phyloP scores from a whole-genome alignment of 2,113 vertebrate species.

The Corythaeola cristata region DNA sequence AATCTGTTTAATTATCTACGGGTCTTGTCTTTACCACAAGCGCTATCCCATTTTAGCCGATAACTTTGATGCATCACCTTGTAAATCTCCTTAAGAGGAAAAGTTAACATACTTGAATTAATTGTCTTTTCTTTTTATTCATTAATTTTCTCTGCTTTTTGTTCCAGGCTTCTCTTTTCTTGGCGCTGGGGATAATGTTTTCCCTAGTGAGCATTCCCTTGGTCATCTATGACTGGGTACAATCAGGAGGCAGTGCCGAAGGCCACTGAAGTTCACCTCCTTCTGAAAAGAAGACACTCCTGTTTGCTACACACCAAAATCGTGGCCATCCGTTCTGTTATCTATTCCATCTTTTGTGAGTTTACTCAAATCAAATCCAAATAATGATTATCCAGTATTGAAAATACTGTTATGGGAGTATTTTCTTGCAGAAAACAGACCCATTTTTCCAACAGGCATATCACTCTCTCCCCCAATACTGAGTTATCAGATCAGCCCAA shows the following conservation, averaged over 20 bases:
- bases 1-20: conserved; percentile 30
- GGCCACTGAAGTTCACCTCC: conserved; percentile 49
- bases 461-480: not conserved
- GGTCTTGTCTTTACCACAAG: not conserved
- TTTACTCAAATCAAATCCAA: conserved; percentile 67
- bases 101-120: conserved; percentile 12
- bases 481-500: conserved; percentile 33
- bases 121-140: not conserved
- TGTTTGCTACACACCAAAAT: conserved; percentile 56
- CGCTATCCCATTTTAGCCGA: conserved; percentile 5
- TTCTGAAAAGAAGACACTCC: not conserved
- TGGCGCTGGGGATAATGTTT: conserved; percentile 77
- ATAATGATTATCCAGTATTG: conserved; percentile 40
- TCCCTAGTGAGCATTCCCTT: conserved; percentile 81
- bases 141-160: not conserved
- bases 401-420: conserved; percentile 25
- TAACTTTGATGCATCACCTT: conserved; percentile 8
- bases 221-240: conserved; percentile 83
- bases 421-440: conserved; percentile 45
- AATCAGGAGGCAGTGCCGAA: conserved; percentile 28
- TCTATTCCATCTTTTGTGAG: conserved; percentile 63
- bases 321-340: conserved; percentile 49
- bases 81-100: not conserved
- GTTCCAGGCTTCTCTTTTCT: conserved; percentile 77
- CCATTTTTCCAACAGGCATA: conserved; percentile 1